Conservation (phyloP, 2,113 vertebrate species). For the Callipepla squamata region DNA sequence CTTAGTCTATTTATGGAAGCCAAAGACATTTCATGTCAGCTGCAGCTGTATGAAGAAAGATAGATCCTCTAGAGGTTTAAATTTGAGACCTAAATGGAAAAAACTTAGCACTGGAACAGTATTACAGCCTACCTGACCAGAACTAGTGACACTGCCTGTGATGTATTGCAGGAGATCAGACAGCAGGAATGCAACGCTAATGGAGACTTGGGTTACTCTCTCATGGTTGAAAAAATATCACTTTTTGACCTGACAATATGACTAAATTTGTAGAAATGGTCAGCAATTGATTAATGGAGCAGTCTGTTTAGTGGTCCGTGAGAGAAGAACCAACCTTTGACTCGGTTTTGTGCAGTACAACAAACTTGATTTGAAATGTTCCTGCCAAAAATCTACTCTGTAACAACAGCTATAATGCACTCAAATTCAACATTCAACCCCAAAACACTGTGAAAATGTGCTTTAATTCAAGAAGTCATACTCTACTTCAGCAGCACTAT, state of each 20-base stretch:
- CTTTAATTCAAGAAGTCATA: background rate
- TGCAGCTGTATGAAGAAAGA: background rate
- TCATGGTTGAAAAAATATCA: background rate
- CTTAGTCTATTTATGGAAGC: background rate
- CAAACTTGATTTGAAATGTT: background rate
- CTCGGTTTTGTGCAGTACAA: background rate
- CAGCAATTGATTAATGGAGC: background rate
- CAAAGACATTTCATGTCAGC: background rate
- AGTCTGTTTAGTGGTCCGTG: background rate
- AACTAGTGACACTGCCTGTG: background rate
- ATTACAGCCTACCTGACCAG: background rate
- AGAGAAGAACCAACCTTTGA: background rate
- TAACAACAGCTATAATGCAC: background rate
- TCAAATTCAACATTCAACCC: background rate
- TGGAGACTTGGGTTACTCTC: background rate
- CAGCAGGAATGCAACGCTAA: accelerated
- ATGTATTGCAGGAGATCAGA: background rate
- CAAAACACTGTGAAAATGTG: accelerated
- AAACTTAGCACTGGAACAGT: background rate
- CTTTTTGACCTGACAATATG: background rate
- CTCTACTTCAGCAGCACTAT: background rate
- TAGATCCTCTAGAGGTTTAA: background rate
- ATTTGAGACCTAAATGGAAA: background rate
- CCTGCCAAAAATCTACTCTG: background rate
- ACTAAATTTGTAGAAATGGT: background rate